Evolutionary conservation across 2,797 vertebrate genomes (phyloP).

Genomic region (Paratrypauchen microcephalus): DNA sequence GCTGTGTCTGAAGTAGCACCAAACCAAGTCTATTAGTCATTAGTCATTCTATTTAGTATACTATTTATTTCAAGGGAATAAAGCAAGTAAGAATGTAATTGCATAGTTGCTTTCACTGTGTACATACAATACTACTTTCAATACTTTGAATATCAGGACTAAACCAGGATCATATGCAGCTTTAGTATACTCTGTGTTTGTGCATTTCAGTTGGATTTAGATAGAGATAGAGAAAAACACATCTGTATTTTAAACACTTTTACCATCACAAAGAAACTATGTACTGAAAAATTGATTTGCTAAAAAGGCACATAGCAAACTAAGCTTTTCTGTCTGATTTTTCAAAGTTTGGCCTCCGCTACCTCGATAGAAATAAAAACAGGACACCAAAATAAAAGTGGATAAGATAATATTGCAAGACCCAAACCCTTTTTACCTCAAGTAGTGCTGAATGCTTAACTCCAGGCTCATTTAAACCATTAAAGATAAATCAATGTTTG

Average conservation of each 20-base stretch:
- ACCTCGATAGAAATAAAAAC: neutral
- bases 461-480: conserved; percentile 9
- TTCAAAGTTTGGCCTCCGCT: no score
- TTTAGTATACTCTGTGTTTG: no score
- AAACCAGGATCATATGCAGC: no score
- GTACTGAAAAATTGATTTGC: neutral
- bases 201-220: no score
- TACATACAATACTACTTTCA: no score
- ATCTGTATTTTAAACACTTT: neutral
- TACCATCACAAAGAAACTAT: neutral
- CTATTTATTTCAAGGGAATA: no score
- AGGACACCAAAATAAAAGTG: neutral
- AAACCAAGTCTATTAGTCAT: no score
- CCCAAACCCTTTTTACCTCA: neutral
- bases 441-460: conserved; percentile 1
- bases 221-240: neutral
- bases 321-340: neutral
- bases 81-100: no score
- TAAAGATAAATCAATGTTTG: conserved; percentile 13
- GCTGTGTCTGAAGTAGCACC: no score
- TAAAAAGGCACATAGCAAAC: neutral
- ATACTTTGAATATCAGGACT: no score
- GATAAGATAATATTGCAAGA: neutral
- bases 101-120: no score
- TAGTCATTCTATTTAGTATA: no score